phyloP scores from a whole-genome alignment of 2,113 vertebrate genomes.

The Chroicocephalus ridibundus region DNA sequence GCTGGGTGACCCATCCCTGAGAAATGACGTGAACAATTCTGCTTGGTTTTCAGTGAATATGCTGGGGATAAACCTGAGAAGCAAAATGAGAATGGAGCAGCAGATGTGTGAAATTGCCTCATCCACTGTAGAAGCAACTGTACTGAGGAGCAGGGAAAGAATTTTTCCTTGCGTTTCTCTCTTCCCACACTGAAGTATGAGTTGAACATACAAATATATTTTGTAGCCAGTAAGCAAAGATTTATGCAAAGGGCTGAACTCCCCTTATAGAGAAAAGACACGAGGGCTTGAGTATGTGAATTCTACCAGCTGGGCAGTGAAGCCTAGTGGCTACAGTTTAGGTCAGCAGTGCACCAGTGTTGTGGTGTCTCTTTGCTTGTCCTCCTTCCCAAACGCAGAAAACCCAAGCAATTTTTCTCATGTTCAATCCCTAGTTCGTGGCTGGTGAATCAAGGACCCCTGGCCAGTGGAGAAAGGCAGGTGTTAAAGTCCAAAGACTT shows the following conservation, averaged over 20 bases:
- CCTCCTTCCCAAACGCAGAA: neutral
- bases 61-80: neutral
- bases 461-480: neutral
- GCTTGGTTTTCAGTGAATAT: accelerated
- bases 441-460: neutral
- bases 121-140: neutral
- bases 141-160: neutral
- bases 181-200: neutral
- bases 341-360: neutral
- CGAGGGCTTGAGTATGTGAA: accelerated
- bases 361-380: neutral
- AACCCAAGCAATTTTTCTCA: neutral
- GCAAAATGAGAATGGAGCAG: no score
- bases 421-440: neutral
- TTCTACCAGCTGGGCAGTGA: neutral
- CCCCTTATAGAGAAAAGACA: neutral
- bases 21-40: accelerated
- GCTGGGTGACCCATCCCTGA: accelerated
- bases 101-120: neutral
- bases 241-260: neutral
- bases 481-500: neutral
- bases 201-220: accelerated
- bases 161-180: neutral
- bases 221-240: neutral
- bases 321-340: neutral